Evolutionary conservation across 2,113 vertebrate species (phyloP), one percentile per base, ranked within the genome.

Genomic region (Thamnophis sirtalis): DNA sequence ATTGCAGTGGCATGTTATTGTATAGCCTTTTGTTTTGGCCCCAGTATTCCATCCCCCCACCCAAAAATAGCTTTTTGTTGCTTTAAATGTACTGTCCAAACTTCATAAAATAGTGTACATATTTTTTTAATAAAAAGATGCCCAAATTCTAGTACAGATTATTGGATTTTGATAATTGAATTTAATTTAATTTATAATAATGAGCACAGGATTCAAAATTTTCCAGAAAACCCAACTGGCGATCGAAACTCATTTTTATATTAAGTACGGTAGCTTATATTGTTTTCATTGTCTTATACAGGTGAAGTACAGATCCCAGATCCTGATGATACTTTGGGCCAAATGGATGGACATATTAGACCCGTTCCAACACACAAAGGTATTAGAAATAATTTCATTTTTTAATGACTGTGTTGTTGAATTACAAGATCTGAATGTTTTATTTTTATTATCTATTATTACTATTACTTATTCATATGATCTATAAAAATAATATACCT

Each of bases 331-430:
- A 93, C 97, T 8, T 95, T 98, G 96, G 96, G 97, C 93, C 96
- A 98, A 54, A 95, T 95, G 0, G 98, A 98, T 93, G 97, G 97
- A 94, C 97, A 97, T 43, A 97, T 98, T 49, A 96, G 97, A 94
- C 97, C 97, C 48, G 55, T 98, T 94, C 98, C 98, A 84, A 98
- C 98, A 86, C 96, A 97, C 48, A 97, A 98, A 98, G 98, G 98
- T 98, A 97, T 97, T 91, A 94, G 51, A 7, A 93, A 17, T 48
- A 43, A 0, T 80, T 51, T 9, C 19, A 51, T 89, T 94, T 5
- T 53, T 21, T 91, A 87, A 19, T 90, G 88, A 87, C 89, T 15
- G 50, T 87, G 0, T 1, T 88, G 33, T 92, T 24, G 89, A 90
- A 90, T 89, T 56, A 22, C 4, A 84, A 7, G 9, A 90, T 84